Evolutionary conservation across 2,797 vertebrate genomes (phyloP).

Genomic region (Fistularia tabacaria): DNA sequence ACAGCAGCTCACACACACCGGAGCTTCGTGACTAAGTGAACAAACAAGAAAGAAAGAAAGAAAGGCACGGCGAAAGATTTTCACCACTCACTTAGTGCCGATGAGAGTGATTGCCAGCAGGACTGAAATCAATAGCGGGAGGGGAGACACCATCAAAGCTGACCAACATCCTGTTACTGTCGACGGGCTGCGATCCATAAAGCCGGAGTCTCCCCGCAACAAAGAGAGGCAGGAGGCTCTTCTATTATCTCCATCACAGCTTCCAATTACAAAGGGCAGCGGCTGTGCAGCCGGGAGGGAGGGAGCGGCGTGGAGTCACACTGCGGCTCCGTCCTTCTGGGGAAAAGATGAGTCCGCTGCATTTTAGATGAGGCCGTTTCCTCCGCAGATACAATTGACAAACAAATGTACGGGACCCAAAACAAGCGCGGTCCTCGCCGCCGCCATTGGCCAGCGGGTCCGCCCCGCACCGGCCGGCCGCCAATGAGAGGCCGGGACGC

Average conservation of each 20-base stretch:
- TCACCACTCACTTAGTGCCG: constrained; percentile 70
- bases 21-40: constrained; percentile 4
- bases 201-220: constrained; percentile 49
- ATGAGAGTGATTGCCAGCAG: constrained; percentile 68
- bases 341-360: too few relatives aligned
- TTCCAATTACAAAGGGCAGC: constrained; percentile 51
- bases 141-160: constrained; percentile 71
- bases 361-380: too few relatives aligned
- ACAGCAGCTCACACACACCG: constrained; percentile 3
- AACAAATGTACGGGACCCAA: too few relatives aligned
- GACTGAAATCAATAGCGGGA: constrained; percentile 69
- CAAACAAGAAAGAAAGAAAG: constrained; percentile 57
- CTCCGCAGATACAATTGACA: too few relatives aligned
- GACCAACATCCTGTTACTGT: constrained; percentile 58
- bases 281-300: constrained; percentile 6
- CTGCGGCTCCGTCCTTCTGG: too few relatives aligned
- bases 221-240: constrained; percentile 41
- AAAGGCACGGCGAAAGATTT: constrained; percentile 57
- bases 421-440: too few relatives aligned
- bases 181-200: constrained; percentile 66
- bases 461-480: too few relatives aligned
- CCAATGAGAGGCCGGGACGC: too few relatives aligned
- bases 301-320: too few relatives aligned
- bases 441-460: too few relatives aligned
- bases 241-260: constrained; percentile 47